Evolutionary conservation across 2,113 vertebrate genomes (phyloP).

Genomic region (Vicugna pacos): DNA sequence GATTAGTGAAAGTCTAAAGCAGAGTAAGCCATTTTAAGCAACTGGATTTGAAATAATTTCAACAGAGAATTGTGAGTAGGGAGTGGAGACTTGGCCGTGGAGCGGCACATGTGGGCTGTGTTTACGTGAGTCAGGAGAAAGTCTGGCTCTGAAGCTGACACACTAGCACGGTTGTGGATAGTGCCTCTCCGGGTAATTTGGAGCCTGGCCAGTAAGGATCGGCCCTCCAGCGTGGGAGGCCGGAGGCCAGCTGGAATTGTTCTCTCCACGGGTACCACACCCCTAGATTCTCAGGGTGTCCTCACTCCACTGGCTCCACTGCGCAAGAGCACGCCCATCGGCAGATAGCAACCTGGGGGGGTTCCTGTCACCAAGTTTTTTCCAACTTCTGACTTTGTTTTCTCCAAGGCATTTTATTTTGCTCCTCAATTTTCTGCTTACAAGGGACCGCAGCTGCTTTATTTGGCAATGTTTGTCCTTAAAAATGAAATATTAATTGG

Average conservation of each 20-base stretch:
- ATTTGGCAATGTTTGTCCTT: conserved; percentile 48
- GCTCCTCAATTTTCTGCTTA: conserved; percentile 33
- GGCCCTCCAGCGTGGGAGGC: background rate
- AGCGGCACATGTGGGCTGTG: conserved; percentile 44
- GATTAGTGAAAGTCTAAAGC: background rate
- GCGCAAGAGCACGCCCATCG: background rate
- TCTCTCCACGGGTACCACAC: background rate
- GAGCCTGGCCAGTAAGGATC: background rate
- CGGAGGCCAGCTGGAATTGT: background rate
- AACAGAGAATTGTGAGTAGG: conserved; percentile 41
- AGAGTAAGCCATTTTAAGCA: background rate
- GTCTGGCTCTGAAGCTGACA: conserved; percentile 55
- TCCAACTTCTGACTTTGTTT: conserved; percentile 65
- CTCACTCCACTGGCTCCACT: background rate
- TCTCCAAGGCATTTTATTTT: conserved; percentile 61
- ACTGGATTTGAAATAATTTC: conserved; percentile 32
- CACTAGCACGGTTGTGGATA: conserved; percentile 29
- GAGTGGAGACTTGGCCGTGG: conserved; percentile 11
- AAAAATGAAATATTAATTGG: conserved; percentile 17
- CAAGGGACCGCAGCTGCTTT: conserved; percentile 26
- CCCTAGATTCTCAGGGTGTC: conserved; percentile 29
- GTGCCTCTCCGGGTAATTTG: conserved; percentile 7
- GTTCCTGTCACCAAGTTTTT: background rate
- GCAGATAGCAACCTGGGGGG: background rate
- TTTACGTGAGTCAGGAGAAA: conserved; percentile 66